Evolutionary conservation across 1,140 invertebrate species (phyloP).

Genomic region (Meloidogyne chitwoodi): DNA sequence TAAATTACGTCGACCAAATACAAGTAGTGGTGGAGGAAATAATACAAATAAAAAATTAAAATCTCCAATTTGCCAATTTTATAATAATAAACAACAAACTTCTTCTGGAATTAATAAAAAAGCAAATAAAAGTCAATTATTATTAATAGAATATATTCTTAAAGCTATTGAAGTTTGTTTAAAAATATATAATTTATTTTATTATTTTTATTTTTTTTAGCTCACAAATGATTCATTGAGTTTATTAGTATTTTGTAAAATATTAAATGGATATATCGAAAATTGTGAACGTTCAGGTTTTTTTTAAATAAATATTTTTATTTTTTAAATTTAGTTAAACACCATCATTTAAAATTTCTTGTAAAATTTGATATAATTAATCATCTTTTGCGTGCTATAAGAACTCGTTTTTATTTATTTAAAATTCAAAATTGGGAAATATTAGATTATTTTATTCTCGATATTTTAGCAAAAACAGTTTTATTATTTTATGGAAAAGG

Average conservation of each 20-base stretch:
- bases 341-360: constrained; percentile 25
- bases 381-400: constrained; percentile 21
- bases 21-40: too few species aligned
- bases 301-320: not conserved
- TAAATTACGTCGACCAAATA: not conserved
- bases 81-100: not conserved
- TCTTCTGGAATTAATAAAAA: not conserved
- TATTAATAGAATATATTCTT: not conserved
- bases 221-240: constrained; percentile 6
- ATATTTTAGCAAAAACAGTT: constrained; percentile 14
- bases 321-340: constrained; percentile 13
- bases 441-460: constrained; percentile 4
- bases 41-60: not conserved
- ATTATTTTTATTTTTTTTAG: not conserved
- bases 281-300: constrained; percentile 13
- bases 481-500: constrained; percentile 11
- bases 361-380: constrained; percentile 31
- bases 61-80: not conserved
- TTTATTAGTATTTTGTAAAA: constrained; percentile 23
- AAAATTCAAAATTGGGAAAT: not conserved
- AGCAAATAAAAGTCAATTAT: not conserved
- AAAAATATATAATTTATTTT: too few species aligned
- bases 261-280: constrained; percentile 22
- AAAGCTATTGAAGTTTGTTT: not conserved
- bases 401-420: not conserved